phyloP scores from a whole-genome alignment of 2,888 invertebrate genomes.

The Melanostoma mellinum region DNA sequence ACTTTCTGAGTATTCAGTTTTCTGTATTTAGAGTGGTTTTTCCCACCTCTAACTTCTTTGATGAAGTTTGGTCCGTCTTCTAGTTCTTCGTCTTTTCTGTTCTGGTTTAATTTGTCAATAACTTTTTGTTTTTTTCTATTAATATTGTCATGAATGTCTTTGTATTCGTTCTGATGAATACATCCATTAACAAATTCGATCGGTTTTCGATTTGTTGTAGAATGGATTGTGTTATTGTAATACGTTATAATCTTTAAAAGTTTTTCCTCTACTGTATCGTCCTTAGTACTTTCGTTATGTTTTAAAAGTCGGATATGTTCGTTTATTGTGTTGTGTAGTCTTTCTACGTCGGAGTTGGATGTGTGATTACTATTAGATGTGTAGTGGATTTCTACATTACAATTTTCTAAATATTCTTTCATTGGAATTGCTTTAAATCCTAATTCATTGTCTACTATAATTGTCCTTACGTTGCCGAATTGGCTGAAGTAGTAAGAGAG shows the following conservation, averaged over 20 bases:
- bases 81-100: conserved; percentile 26
- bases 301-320: conserved; percentile 70
- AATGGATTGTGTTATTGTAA: conserved; percentile 71
- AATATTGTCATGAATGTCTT: conserved; percentile 51
- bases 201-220: conserved; percentile 57
- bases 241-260: conserved; percentile 64
- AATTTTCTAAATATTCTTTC: conserved; percentile 54
- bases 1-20: conserved; percentile 48
- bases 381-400: conserved; percentile 61
- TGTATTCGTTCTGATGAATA: conserved; percentile 57
- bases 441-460: conserved; percentile 65
- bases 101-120: conserved; percentile 24
- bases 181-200: conserved; percentile 70
- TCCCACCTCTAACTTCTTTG: conserved; percentile 53
- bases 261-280: conserved; percentile 69
- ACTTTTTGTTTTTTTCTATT: conserved; percentile 52
- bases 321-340: conserved; percentile 72
- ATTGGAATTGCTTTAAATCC: conserved; percentile 71
- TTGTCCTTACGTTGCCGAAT: conserved; percentile 54
- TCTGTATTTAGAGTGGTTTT: conserved; percentile 69
- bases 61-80: background rate
- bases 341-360: conserved; percentile 69
- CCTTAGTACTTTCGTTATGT: conserved; percentile 63
- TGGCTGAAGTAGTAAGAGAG: conserved; percentile 56
- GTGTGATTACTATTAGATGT: conserved; percentile 67